Evolutionary conservation across 2,888 invertebrate genomes (phyloP).

Genomic region (Mactromeris polynyma): DNA sequence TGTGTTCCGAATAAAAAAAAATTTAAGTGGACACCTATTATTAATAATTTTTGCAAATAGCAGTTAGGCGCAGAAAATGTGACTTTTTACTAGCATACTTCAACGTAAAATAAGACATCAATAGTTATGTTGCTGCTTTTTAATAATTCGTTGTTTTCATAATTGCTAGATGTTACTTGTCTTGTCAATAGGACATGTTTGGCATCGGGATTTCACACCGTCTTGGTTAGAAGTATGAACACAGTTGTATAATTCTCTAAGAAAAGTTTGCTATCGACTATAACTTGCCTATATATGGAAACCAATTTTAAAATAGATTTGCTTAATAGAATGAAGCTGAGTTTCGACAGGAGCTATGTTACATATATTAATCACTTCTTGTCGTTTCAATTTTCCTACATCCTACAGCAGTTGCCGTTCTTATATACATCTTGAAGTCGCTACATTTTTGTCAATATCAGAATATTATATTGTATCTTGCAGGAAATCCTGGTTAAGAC

Average conservation of each 20-base stretch:
- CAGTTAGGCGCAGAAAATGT: too few species aligned
- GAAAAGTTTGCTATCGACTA: neutral
- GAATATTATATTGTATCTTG: neutral
- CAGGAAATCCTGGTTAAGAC: neutral
- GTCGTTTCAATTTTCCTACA: neutral
- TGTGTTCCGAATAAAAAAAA: too few species aligned
- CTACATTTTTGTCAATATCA: neutral
- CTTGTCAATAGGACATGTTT: too few species aligned
- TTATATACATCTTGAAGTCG: neutral
- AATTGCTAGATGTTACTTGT: too few species aligned
- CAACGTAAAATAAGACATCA: neutral
- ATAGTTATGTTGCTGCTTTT: too few species aligned
- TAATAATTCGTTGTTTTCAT: too few species aligned
- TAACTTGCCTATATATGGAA: neutral
- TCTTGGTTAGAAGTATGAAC: neutral
- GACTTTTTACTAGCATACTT: neutral
- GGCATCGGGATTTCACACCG: neutral
- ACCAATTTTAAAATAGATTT: conserved; percentile 14
- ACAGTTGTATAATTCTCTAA: neutral
- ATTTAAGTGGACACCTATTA: too few species aligned
- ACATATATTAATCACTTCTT: neutral
- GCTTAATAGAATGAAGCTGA: neutral
- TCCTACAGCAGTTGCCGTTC: neutral
- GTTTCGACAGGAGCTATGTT: neutral
- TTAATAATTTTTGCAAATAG: too few species aligned